Conservation (phyloP, 2,888 invertebrate genomes). For the Rhamphomyia laevipes region DNA sequence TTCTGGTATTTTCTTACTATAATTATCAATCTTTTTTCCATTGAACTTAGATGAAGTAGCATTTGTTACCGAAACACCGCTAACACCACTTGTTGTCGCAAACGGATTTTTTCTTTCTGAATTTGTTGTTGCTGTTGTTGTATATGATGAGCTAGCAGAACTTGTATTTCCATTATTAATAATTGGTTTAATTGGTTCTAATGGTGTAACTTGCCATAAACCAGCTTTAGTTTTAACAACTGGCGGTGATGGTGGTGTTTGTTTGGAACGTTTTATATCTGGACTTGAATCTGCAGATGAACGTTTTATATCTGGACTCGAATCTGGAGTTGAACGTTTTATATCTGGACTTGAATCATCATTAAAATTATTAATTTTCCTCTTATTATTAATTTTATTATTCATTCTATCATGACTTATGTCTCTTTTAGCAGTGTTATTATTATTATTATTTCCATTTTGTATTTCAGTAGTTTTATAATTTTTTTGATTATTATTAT, state of each 20-base stretch:
- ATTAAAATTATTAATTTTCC: too few relatives aligned
- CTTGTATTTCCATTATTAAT: constrained; percentile 2
- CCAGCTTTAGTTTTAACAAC: constrained; percentile 35
- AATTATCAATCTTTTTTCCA: constrained; percentile 19
- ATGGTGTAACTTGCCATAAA: constrained; percentile 33
- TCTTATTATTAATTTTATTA: constrained; percentile 6
- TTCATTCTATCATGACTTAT: constrained; percentile 8
- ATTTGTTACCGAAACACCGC: neutral
- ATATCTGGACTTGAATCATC: too few relatives aligned
- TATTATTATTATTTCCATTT: too few relatives aligned
- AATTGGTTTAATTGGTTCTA: constrained; percentile 13
- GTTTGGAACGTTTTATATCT: constrained; percentile 18
- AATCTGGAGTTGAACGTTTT: neutral
- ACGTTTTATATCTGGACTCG: constrained; percentile 14
- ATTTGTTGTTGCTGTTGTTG: neutral
- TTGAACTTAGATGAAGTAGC: neutral
- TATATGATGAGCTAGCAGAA: neutral
- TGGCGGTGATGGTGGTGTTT: constrained; percentile 32
- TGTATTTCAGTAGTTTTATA: neutral
- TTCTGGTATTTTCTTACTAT: constrained; percentile 20
- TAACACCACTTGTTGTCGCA: neutral
- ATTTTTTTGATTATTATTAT: constrained; percentile 6
- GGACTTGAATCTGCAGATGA: constrained; percentile 2
- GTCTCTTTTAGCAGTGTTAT: neutral
- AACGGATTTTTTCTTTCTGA: neutral